Percentiles rank a stretch among this genome's conserved stretches.
Conservation (phyloP, 30 jellyfish, hydroid and myxozoan genomes). For the Turritopsis dohrnii region DNA sequence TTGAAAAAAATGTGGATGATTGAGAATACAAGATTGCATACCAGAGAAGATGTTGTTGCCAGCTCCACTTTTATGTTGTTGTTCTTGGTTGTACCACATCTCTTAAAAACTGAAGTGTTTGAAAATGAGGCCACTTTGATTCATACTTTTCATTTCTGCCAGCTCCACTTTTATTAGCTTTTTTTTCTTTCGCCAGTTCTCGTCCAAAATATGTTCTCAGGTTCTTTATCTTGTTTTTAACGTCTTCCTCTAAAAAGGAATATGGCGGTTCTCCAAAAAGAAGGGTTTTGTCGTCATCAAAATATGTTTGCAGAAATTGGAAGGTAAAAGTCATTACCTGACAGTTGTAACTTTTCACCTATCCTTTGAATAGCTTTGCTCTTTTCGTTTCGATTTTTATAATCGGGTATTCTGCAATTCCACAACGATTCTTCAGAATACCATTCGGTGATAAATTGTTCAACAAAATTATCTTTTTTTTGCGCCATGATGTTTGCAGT, state of each 20-base stretch:
- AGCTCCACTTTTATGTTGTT: neutral
- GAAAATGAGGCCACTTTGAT: conserved; percentile 13
- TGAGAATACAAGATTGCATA: too few relatives aligned
- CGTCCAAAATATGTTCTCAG: neutral
- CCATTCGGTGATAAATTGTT: too few relatives aligned
- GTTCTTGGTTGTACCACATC: neutral
- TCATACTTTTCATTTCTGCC: conserved; percentile 13
- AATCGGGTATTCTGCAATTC: too few relatives aligned
- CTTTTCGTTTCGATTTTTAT: too few relatives aligned
- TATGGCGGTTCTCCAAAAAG: neutral
- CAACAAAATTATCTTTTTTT: too few relatives aligned
- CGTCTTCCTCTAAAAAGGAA: neutral
- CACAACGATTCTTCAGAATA: too few relatives aligned
- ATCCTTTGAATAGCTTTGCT: too few relatives aligned
- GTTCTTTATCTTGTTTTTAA: neutral
- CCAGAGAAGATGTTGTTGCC: neutral
- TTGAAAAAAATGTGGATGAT: too few relatives aligned
- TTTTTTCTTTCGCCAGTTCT: neutral
- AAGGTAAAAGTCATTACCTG: neutral
- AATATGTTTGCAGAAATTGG: neutral
- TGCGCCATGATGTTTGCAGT: too few relatives aligned
- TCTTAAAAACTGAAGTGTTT: conserved; percentile 5
- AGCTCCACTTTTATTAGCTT: conserved; percentile 1
- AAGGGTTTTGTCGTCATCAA: neutral
- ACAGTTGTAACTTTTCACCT: neutral